Evolutionary conservation across 1,140 invertebrate species (phyloP).

Genomic region (Lucilia sericata): DNA sequence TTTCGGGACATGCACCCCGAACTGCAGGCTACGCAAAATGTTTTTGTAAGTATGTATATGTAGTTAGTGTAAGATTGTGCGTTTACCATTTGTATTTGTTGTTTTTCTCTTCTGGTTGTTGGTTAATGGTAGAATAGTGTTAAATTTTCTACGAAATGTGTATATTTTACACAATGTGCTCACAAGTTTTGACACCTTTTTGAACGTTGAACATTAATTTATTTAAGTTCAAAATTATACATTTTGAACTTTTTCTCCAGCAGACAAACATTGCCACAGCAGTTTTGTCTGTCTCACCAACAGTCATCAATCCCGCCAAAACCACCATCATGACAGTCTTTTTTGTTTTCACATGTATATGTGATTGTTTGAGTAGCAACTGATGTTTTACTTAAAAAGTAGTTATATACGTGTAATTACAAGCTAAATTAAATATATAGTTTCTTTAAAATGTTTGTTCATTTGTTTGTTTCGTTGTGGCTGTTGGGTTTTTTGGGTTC

Average conservation of each 20-base stretch:
- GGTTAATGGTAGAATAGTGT: too few species aligned
- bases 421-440: constrained; percentile 6
- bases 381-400: constrained; percentile 2
- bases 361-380: not conserved
- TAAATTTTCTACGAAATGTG: too few species aligned
- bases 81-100: too few species aligned
- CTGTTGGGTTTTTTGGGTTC: not conserved
- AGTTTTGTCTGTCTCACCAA: too few species aligned
- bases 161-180: not conserved
- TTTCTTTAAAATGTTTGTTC: not conserved
- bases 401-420: not conserved
- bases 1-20: too few species aligned
- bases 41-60: too few species aligned
- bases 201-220: not conserved
- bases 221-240: not conserved
- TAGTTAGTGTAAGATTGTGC: too few species aligned
- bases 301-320: not conserved
- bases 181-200: not conserved
- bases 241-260: not conserved
- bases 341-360: not conserved
- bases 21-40: too few species aligned
- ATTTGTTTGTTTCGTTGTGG: not conserved
- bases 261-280: too few species aligned
- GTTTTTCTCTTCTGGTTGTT: too few species aligned
- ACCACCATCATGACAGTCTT: not conserved